A percentile compares a stretch with the other conserved stretches of the same genome.
These are phyloP conservation scores for Hedya salicella DNA, from an alignment of 2,888 invertebrate species.

Conservation along the genomic window DNA sequence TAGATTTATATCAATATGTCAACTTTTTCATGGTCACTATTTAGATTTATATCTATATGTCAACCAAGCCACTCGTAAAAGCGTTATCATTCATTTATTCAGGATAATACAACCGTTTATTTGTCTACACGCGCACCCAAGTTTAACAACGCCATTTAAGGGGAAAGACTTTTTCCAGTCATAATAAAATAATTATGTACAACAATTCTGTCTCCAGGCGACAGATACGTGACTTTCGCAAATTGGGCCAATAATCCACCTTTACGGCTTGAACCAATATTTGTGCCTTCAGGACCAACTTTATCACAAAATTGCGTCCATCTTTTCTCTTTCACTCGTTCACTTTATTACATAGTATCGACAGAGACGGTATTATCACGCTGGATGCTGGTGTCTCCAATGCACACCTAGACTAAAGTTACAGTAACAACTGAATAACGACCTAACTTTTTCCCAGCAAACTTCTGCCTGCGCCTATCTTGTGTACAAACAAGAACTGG, in stretches of 20 bases:
- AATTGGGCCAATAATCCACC: slow-evolving; percentile 39
- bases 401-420: neutral
- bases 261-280: slow-evolving; percentile 30
- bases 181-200: slow-evolving; percentile 44
- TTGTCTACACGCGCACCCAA: slow-evolving; percentile 3
- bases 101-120: neutral
- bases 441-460: slow-evolving; percentile 35
- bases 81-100: too few species aligned
- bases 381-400: neutral
- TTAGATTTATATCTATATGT: too few species aligned
- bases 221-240: slow-evolving; percentile 26
- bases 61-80: too few species aligned
- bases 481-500: slow-evolving; percentile 37
- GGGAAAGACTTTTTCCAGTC: slow-evolving; percentile 26
- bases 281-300: slow-evolving; percentile 22
- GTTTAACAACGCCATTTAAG: slow-evolving; percentile 25
- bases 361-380: slow-evolving; percentile 3
- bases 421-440: slow-evolving; percentile 40
- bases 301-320: neutral
- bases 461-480: slow-evolving; percentile 22
- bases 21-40: too few species aligned
- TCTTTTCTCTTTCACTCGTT: slow-evolving; percentile 6
- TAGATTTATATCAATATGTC: too few species aligned
- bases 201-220: slow-evolving; percentile 40
- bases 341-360: neutral